Evolutionary conservation across 2,797 vertebrate genomes (phyloP), one percentile per base, ranked within the genome.

Genomic region (Microchirus variegatus): DNA sequence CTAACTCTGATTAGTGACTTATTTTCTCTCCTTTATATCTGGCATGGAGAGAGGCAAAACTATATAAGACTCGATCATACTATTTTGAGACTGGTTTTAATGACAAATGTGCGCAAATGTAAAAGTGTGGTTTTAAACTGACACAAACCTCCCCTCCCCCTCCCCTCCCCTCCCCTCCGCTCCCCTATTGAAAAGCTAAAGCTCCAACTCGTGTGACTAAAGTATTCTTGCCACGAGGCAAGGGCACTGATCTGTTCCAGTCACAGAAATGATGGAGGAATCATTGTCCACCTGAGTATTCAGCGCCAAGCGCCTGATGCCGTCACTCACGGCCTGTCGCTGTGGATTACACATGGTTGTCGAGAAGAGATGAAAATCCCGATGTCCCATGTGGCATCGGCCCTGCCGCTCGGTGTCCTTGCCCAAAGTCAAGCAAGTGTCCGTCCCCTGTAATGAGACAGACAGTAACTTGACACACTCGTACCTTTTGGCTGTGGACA

Each of bases 201-300:
- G 9, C 73, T 61, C 42, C 70, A 36, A 67, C 63, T 67, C 22
- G 60, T 73, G 81, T 86, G 80, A 85, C 85, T 77, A 87, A 83
- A 83, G 64, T 83, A 69, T 84, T 80, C 84, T 59, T 54, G 73
- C 61, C 44, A 45, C 18, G 62, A 69, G 0, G 75, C 59, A 55
- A 73, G 77, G 67, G 53, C 49, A 44, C 54, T 16, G 75, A 88
- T 90, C 77, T 50, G 85, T 87, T 87, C 81, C 84, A 85, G 89
- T 87, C 82, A 79, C 84, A 77, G 54, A 64, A 53, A 74, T 88
- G 84, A 89, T 84, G 67, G 81, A 82, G 67, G 76, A 88, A 90
- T 87, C 88, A 87, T 84, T 86, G 87, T 90, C 87, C 87, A 90
- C 76, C 84, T 89, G 85, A 84, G 84, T 84, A 73, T 84, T 78